Conservation (phyloP, 1,140 invertebrate species). For the Procambarus clarkii region DNA sequence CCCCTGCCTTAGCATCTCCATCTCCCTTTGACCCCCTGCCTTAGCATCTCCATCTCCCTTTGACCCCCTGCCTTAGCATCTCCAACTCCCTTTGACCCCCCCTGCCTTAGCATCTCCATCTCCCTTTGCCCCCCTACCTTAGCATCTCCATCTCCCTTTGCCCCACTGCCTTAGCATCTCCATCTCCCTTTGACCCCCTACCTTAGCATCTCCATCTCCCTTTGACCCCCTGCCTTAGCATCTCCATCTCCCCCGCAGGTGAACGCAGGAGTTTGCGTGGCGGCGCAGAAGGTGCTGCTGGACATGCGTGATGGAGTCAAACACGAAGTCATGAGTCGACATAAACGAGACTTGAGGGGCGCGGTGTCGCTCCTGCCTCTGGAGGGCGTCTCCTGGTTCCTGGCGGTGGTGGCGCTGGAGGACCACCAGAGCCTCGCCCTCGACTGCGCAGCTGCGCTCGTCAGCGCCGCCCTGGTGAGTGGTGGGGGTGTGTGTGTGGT, state of each 20-base stretch:
- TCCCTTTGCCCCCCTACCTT: background rate
- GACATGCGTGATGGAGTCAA: constrained; percentile 48
- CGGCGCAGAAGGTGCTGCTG: constrained; percentile 48
- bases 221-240: background rate
- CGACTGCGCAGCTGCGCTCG: constrained; percentile 21
- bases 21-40: background rate
- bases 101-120: background rate
- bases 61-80: too few species aligned
- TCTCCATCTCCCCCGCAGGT: constrained; percentile 18
- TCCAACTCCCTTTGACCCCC: background rate
- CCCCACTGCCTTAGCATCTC: background rate
- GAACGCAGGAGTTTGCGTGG: constrained; percentile 60
- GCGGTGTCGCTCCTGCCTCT: constrained; percentile 56
- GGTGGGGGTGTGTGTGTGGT: background rate
- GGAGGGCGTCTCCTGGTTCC: constrained; percentile 53
- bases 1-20: background rate
- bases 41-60: background rate
- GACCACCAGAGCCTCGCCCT: constrained; percentile 60
- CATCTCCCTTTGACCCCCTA: too few species aligned
- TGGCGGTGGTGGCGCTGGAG: constrained; percentile 51
- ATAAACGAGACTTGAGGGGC: constrained; percentile 48
- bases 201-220: background rate
- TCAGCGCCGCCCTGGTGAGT: constrained; percentile 16
- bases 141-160: too few species aligned
- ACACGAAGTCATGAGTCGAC: constrained; percentile 38